Conservation (phyloP, 2,888 invertebrate species). For the Venusia cambrica region DNA sequence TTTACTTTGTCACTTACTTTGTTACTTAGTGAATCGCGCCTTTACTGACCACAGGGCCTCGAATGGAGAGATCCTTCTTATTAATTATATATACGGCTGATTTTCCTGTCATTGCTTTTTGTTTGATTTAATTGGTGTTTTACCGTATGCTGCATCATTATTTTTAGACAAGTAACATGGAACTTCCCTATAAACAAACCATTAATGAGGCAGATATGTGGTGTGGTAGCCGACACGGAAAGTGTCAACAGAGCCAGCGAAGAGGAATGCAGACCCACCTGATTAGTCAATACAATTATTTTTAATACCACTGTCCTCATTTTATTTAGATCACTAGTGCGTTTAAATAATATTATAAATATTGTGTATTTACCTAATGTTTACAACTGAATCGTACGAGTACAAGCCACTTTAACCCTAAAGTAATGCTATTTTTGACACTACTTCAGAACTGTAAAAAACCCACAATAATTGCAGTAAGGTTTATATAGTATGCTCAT, state of each 20-base stretch:
- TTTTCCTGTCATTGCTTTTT: conserved; percentile 10
- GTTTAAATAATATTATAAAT: not conserved
- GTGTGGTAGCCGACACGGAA: conserved; percentile 1
- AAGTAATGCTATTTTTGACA: too few species aligned
- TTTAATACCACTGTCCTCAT: conserved; percentile 5
- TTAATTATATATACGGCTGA: conserved; percentile 1
- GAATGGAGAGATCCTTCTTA: conserved; percentile 8
- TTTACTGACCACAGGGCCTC: conserved; percentile 2
- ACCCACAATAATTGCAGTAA: too few species aligned
- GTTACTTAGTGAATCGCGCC: too few species aligned
- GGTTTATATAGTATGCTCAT: too few species aligned
- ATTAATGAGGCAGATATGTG: not conserved
- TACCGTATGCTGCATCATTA: conserved; percentile 12
- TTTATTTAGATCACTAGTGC: not conserved
- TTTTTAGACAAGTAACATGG: conserved; percentile 16
- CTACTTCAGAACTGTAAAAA: too few species aligned
- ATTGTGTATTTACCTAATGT: conserved; percentile 3
- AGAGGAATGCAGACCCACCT: not conserved
- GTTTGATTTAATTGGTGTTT: conserved; percentile 8
- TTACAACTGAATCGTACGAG: not conserved
- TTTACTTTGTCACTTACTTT: too few species aligned
- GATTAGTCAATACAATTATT: conserved; percentile 1
- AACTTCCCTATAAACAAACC: conserved; percentile 14
- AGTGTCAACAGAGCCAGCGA: too few species aligned
- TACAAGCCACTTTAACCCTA: too few species aligned